Conservation (phyloP, 2,113 vertebrate genomes). For the Orthonyx spaldingii region DNA sequence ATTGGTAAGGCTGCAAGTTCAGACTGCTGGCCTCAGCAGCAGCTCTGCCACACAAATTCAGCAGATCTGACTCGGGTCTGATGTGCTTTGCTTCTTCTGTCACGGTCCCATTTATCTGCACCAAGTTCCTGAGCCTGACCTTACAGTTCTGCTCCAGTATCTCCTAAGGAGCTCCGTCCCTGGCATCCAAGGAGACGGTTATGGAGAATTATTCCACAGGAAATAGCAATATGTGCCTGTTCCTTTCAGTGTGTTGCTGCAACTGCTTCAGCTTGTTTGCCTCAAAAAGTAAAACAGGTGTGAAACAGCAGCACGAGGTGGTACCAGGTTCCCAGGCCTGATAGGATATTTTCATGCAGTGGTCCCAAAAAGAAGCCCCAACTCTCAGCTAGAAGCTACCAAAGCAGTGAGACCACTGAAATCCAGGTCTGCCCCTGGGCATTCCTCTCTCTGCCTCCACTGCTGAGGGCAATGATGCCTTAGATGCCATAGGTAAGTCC, state of each 20-base stretch:
- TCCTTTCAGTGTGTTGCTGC: background rate
- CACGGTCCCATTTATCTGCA: background rate
- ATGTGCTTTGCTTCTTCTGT: background rate
- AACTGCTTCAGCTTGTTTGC: background rate
- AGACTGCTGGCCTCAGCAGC: background rate
- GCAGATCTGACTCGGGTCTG: background rate
- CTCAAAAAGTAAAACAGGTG: background rate
- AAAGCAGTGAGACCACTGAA: background rate
- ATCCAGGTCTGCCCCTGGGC: background rate
- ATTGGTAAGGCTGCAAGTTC: rapidly evolving
- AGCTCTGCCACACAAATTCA: background rate
- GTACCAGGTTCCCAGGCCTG: background rate
- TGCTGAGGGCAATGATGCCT: background rate
- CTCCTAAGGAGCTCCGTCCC: background rate
- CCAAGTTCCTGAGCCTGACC: background rate
- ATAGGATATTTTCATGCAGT: background rate
- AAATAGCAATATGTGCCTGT: background rate
- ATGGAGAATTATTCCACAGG: background rate
- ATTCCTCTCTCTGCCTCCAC: background rate
- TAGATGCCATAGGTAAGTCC: background rate
- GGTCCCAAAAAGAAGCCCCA: background rate
- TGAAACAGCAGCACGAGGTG: background rate
- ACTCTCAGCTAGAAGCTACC: background rate
- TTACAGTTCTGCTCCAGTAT: background rate
- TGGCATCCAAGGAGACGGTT: background rate